A percentile compares a stretch with the other conserved stretches of the same genome.
Conservation (phyloP, 2,888 invertebrate genomes). For the Crepidodera aurea region DNA sequence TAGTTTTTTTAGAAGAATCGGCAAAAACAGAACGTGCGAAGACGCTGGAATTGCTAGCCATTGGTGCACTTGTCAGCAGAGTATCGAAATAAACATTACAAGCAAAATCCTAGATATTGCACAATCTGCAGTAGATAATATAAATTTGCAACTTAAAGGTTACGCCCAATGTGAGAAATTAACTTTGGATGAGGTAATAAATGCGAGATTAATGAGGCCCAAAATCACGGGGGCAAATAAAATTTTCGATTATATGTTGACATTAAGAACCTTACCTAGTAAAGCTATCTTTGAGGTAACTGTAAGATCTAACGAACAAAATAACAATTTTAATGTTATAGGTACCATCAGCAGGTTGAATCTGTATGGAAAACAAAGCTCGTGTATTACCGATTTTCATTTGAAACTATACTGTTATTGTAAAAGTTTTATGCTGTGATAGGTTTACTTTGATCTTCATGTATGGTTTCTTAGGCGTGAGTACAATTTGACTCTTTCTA, state of each 20-base stretch:
- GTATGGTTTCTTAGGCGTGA: no score
- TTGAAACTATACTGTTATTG: conserved; percentile 84
- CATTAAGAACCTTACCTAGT: conserved; percentile 72
- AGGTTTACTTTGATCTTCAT: background rate
- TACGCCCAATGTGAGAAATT: conserved; percentile 74
- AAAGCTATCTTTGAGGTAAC: conserved; percentile 83
- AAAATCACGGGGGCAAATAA: conserved; percentile 52
- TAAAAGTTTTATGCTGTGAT: conserved; percentile 45
- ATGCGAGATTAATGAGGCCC: conserved; percentile 71
- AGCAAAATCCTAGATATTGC: conserved; percentile 68
- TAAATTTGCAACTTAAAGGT: conserved; percentile 70
- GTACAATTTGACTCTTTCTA: no score
- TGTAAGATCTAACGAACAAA: conserved; percentile 62
- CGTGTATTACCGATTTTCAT: conserved; percentile 76
- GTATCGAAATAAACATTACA: conserved; percentile 65
- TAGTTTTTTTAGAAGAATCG: conserved; percentile 80
- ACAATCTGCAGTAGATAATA: conserved; percentile 67
- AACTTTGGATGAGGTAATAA: conserved; percentile 68
- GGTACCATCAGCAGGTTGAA: conserved; percentile 83
- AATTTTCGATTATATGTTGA: conserved; percentile 70
- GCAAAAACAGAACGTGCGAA: conserved; percentile 76
- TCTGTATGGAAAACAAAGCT: conserved; percentile 81
- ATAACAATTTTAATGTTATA: conserved; percentile 63
- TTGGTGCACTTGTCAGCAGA: conserved; percentile 88
- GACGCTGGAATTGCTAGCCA: conserved; percentile 81